These are phyloP conservation scores for Copidosoma floridanum DNA, from an alignment of 1,140 invertebrate species.

Conservation along the genomic window DNA sequence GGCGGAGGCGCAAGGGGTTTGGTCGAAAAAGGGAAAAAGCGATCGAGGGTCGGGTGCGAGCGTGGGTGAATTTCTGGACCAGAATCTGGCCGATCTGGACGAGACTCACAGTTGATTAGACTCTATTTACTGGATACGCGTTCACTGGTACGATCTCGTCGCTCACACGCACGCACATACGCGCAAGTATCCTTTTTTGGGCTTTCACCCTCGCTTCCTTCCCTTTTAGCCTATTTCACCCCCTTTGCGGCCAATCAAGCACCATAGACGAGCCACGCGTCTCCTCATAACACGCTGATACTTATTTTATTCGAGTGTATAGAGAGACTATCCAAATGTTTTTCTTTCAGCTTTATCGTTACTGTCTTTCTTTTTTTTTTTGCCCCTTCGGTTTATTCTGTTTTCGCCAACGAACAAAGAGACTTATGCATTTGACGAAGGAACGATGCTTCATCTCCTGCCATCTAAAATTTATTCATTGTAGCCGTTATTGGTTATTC, in stretches of 20 bases:
- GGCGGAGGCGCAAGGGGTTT: constrained; percentile 29
- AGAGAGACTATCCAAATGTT: constrained; percentile 21
- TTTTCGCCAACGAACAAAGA: constrained; percentile 4
- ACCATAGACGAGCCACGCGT: constrained; percentile 48
- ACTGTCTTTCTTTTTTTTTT: constrained; percentile 5
- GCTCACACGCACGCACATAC: background rate
- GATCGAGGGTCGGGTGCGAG: constrained; percentile 2
- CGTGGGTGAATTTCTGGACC: constrained; percentile 39
- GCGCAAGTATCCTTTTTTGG: too few relatives aligned
- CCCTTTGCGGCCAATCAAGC: constrained; percentile 55
- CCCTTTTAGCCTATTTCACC: constrained; percentile 50
- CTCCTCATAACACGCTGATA: constrained; percentile 28
- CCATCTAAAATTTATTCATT: too few relatives aligned
- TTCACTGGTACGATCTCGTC: constrained; percentile 45
- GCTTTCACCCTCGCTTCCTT: constrained; percentile 31
- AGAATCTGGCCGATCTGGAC: constrained; percentile 54
- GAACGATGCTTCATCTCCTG: too few relatives aligned
- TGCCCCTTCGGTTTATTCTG: background rate
- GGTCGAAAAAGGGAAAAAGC: constrained; percentile 3
- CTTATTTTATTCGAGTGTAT: constrained; percentile 20
- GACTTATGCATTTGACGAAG: background rate
- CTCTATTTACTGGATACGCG: constrained; percentile 54
- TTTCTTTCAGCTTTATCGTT: background rate
- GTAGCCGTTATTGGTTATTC: too few relatives aligned
- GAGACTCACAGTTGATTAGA: constrained; percentile 55